Evolutionary conservation across 2,888 invertebrate species (phyloP), one percentile per base, ranked within the genome.

Genomic region (Drosophila pseudotalamancana): DNA sequence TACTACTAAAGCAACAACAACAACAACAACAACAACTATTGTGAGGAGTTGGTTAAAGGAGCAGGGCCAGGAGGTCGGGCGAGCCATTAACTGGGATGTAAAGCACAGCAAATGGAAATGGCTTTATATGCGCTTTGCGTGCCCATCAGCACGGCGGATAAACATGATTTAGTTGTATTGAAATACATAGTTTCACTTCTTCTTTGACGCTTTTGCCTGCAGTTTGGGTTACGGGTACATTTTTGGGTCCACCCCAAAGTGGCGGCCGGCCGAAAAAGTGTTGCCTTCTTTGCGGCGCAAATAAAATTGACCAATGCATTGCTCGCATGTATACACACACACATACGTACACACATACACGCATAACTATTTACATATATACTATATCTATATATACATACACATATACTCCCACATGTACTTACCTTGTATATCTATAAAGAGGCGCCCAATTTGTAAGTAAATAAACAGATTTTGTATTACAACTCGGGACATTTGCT

Each of bases 91-190:
- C 63, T 61, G 62, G 48, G 65, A 79, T 72, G 72, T 69, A 65
- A 62, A 70, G 62, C 54, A 80, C 39, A 61, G 62, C 54, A 72
- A 84, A 84, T 81, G 76, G 79, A 71, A 82, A 83, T 88, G 77
- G 87, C 88, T 87, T 72, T 70, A 87, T 87, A 83, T 84, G 68
- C 64, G 86, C 35, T 49, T 51, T 27, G 55, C 19, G 67, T 32
- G 62, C 68, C 76, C 71, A 83, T 83, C 73, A 77, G 62, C 21
- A 72, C 73, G 63, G 46, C 86, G 88, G 81, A 87, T 77, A 88
- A 86, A 89, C 82, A 86, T 88, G 87, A 88, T 88, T 88, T 87
- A 88, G 88, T 76, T 79, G 80, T 82, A 77, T 76, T 73, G 72
- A 81, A 73, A 83, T 75, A 72, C 65, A 65, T 61, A 84, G 85